Base-by-base conservation (phyloP, 2,888 invertebrate genomes). In the Caenorhabditis virilis region DNA sequence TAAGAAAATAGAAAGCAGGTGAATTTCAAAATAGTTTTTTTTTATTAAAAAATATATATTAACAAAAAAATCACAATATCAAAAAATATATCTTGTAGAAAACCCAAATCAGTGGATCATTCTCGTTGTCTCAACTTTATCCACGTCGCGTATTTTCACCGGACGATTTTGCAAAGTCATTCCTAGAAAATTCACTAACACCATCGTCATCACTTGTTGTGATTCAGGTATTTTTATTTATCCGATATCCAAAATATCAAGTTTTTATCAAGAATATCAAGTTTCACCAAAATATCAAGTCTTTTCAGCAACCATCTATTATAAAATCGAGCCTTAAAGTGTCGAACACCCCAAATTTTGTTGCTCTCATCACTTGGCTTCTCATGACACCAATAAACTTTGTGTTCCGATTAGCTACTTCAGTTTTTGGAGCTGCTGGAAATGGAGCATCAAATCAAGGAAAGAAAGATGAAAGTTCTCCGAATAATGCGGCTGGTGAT, bases 121-220 rank as follows among this genome's bases (percentile, higher is more conserved):
- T 72, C 52, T 49, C 54, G 16, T 45, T 75, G 20, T 62, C 61
- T 9, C 70, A 72, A 48, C 48, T 63, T 1, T 72, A 65, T 38
- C 75, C 75, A 27, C 54, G 68, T 22, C 60, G 62, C 1, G 49
- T 71, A 1, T 75, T 64, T 51, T 50, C 55, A 2, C 45, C 36
- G 13, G 65, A 60, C 3, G 71, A 75, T 15, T 55, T 58, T 20
- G 53, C 49, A 9, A 67, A 62, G 38, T 48, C 67, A 1, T 73
- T 61, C 25, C 25, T 72, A 9, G 67, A 72, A 0, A 69, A 72
- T 27, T 41, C 33, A 16, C 56, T 75, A 20, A 75, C 75, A 7
- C 75, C 75, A 0, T 67, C 67, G 1, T 57, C 60, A 16, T 62
- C 69, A 15, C 56, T 75, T 9, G 36, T 64, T 16, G 68, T 75